Base-by-base conservation (phyloP, 2,113 vertebrate species). In the Phrynocephalus versicolor region DNA sequence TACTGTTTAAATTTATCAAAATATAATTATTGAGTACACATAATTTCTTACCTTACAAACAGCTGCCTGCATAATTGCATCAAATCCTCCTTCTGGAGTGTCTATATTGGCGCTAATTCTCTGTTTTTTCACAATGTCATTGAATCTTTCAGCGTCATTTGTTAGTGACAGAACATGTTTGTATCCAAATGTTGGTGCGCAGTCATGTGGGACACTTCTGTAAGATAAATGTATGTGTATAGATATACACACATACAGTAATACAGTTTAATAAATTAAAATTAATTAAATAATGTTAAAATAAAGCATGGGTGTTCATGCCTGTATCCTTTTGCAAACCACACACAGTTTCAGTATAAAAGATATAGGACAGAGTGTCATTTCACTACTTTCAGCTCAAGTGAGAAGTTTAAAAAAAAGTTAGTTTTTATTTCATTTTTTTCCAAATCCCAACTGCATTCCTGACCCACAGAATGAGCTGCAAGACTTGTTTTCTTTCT, bases 1-100 rank as follows among this genome's bases (percentile, higher is more conserved):
- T 6, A 45, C 6, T 15, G 14, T 51, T 65, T 65, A 55, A 14
- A 77, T 84, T 37, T 30, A 64, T 35, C 23, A 14, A 55, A 57
- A 82, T n/a, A 81, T 84, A 75, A 77, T 23, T 72, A 75, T 58
- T 76, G 76, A 30, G 77, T 1, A 69, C n/a, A 55, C 37, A 82
- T 39, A 33, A 89, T 90, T 87, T 33, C 67, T 92, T 96, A 99
- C 99, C 97, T 98, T 98, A 90, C 99, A 99, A 88, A 99, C 99
- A 39, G 98, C 96, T 77, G 97, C 98, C 94, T 99, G 99, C 98
- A 99, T 98, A 88, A 99, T 96, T 81, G 98, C 99, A 83, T 99
- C 99, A 23, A 99, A 99, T 89, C 99, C 99, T 57, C 98, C 96
- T 89, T 99, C 99, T 0, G 97, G 97, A 35, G 96, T 75, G 30